phyloP scores from a whole-genome alignment of 2,113 vertebrate species.

The Oncorhynchus keta region DNA sequence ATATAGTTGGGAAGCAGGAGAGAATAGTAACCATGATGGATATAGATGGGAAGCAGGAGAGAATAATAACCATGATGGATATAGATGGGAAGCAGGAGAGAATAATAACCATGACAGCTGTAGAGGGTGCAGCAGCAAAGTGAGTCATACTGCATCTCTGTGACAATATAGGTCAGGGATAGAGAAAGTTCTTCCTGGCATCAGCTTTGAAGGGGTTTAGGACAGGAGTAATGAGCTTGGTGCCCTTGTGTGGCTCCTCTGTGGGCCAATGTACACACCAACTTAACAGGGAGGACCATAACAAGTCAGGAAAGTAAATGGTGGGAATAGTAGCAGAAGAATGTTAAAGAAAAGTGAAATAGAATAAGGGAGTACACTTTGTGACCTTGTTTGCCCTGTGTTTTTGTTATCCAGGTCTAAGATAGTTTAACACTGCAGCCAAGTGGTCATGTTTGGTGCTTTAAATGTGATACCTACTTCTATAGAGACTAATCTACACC shows the following conservation, averaged over 20 bases:
- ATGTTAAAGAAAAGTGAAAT: too few species aligned
- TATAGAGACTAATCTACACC: not conserved
- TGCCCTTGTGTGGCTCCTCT: slow-evolving; percentile 35
- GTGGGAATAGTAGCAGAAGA: too few species aligned
- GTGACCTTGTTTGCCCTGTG: not conserved
- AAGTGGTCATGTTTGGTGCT: not conserved
- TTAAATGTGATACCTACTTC: not conserved
- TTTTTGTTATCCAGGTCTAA: not conserved
- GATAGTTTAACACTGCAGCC: not conserved
- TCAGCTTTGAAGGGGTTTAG: slow-evolving; percentile 61
- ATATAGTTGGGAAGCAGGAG: too few species aligned
- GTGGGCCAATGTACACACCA: not conserved
- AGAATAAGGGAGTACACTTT: too few species aligned
- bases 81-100: too few species aligned
- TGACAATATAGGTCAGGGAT: slow-evolving; percentile 60
- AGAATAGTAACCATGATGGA: too few species aligned
- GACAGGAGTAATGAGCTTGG: slow-evolving; percentile 54
- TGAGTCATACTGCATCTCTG: not conserved
- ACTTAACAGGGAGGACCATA: not conserved
- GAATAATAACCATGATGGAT: too few species aligned
- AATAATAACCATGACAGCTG: too few species aligned
- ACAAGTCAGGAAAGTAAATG: not conserved
- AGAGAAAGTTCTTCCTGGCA: slow-evolving; percentile 37
- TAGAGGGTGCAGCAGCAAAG: too few species aligned
- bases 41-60: too few species aligned